Conservation (phyloP, 2,888 invertebrate species). For the Stegophylla sp. region DNA sequence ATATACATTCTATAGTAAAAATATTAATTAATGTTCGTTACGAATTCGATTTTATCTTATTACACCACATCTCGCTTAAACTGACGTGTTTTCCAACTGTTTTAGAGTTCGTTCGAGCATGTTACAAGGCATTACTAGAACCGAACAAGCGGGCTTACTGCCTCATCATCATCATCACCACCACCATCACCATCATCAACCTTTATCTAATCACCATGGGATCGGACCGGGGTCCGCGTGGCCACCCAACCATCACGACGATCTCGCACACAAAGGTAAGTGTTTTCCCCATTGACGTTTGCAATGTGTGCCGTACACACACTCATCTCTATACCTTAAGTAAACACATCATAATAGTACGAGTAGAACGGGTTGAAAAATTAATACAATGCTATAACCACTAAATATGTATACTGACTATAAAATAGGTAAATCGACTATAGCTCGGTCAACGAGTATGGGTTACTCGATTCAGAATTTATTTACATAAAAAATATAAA, state of each 20-base stretch:
- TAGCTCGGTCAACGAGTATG: not conserved
- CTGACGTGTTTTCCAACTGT: conserved; percentile 10
- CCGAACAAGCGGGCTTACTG: conserved; percentile 62
- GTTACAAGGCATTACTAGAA: conserved; percentile 62
- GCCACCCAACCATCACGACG: conserved; percentile 62
- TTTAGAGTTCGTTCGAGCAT: conserved; percentile 60
- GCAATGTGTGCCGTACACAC: not conserved
- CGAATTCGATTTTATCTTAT: not conserved
- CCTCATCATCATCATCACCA: conserved; percentile 62
- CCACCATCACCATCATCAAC: conserved; percentile 61
- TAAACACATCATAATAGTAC: not conserved
- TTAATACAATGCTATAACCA: not conserved
- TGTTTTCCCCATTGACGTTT: not conserved
- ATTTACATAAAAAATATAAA: not conserved
- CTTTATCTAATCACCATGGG: conserved; percentile 61
- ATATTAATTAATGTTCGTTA: too few relatives aligned
- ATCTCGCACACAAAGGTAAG: conserved; percentile 63
- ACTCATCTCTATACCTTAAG: too few relatives aligned
- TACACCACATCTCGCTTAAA: not conserved
- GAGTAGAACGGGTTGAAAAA: not conserved
- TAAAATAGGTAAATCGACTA: conserved; percentile 18
- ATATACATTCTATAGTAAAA: too few relatives aligned
- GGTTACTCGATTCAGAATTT: conserved; percentile 41
- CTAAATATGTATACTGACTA: not conserved
- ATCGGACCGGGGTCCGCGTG: conserved; percentile 61